Base-by-base conservation (phyloP, 1,140 invertebrate genomes). In the Araneus ventricosus region DNA sequence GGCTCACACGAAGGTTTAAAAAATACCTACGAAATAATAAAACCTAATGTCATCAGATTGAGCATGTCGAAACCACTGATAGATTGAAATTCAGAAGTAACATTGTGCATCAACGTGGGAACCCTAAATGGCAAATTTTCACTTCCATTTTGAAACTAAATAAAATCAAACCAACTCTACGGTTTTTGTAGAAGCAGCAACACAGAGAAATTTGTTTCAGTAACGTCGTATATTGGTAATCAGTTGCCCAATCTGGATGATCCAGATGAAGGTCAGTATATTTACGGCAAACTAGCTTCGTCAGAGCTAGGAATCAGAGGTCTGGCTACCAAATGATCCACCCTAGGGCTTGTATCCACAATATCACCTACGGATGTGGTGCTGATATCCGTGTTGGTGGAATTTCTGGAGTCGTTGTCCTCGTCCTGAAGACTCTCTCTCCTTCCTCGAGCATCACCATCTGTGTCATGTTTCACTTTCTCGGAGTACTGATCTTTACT, bases 351-450 rank as follows among this genome's bases (percentile, higher is more conserved):
- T 20, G 86, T 89, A 84, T 93, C 92, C 5, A 93, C 92, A 27
- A 93, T 93, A 84, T 93, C 92, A n/a, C 92, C 92, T 63, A 93
- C 92, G 22, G 92, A 93, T 30, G 92, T 93, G 79, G 92, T 93
- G 34, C 92, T 93, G 87, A 93, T 93, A 80, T 93, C 92, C 17
- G 92, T 93, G 79, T 93, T 93, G n/a, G 92, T 93, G 52, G 92
- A 93, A 93, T 93, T 93, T 89, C 92, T 93, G 7, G 92, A 93
- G 30, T 93, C 92, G 85, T 93, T 88, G 79, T 93, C 92, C 75
- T 89, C 92, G 39, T 88, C 87, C n/a, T 88, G 86, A 27, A 93
- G 41, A 63, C 87, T 93, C 39, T 93, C 91, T 34, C 91, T 52
- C 41, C 91, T 75, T 34, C 63, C 91, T 88, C 91, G 57, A 34